Percentiles rank a stretch among this genome's conserved stretches.
Evolutionary conservation across 2,888 invertebrate species (phyloP).

Genomic region (Eupithecia abbreviata): DNA sequence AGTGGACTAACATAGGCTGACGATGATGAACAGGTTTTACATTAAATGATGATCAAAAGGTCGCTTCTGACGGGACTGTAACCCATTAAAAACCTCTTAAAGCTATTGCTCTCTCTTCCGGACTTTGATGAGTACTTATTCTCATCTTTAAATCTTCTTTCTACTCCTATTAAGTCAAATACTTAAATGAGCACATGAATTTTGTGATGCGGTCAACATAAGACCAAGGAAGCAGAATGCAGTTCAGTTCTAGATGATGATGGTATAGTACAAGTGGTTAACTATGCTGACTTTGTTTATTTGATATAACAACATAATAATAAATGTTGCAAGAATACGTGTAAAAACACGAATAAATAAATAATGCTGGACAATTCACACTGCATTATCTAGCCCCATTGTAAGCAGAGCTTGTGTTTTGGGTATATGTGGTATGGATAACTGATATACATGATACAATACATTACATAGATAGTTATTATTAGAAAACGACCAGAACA

Average conservation of each 20-base stretch:
- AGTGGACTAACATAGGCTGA: too few species aligned
- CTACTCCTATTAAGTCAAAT: background rate
- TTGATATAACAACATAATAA: background rate
- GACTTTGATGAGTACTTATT: conserved; percentile 3
- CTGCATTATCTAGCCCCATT: too few species aligned
- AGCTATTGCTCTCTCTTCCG: conserved; percentile 5
- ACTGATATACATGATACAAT: too few species aligned
- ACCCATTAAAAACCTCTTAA: background rate
- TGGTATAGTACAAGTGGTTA: background rate
- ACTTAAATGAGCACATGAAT: background rate
- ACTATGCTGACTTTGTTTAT: background rate
- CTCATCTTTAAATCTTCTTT: background rate
- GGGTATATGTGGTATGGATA: too few species aligned
- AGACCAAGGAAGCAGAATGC: background rate
- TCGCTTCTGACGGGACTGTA: background rate
- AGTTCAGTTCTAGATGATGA: background rate
- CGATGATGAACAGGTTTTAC: background rate
- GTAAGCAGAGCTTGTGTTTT: too few species aligned
- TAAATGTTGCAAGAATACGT: too few species aligned
- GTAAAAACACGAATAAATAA: too few species aligned
- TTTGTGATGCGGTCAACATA: background rate
- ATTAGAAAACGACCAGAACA: too few species aligned
- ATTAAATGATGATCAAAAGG: background rate
- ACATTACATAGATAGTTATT: too few species aligned
- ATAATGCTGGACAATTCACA: too few species aligned